These are phyloP conservation scores for Aythya baeri DNA, from an alignment of 2,113 vertebrate species.

Conservation along the genomic window DNA sequence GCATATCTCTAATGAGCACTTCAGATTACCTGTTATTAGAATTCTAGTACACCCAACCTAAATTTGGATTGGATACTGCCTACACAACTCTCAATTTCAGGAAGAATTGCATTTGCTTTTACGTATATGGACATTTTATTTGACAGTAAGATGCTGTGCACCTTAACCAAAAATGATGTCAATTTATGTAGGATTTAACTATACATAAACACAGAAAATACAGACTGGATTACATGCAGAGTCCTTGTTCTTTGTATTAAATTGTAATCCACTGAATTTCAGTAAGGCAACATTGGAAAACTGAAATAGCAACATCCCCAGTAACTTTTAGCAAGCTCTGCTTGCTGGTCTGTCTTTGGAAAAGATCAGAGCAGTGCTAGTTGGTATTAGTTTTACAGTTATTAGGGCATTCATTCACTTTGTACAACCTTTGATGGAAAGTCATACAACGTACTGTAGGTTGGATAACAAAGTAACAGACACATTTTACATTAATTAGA, in stretches of 20 bases:
- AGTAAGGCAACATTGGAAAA: neutral
- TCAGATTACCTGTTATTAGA: constrained; percentile 49
- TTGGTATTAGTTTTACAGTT: constrained; percentile 8
- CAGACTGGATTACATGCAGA: neutral
- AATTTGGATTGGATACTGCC: constrained; percentile 29
- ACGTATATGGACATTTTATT: constrained; percentile 27
- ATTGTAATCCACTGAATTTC: neutral
- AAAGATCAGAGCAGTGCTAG: neutral
- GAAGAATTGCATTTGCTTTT: constrained; percentile 41
- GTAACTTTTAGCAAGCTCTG: neutral
- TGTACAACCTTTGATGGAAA: neutral
- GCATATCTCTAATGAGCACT: constrained; percentile 42
- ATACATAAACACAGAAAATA: neutral
- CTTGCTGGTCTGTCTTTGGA: neutral
- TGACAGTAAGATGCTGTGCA: neutral
- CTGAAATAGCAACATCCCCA: neutral
- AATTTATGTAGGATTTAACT: neutral
- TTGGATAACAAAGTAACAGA: neutral
- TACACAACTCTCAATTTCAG: constrained; percentile 23
- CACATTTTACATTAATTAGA: neutral
- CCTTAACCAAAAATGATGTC: neutral
- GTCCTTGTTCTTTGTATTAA: neutral
- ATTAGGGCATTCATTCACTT: neutral
- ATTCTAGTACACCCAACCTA: constrained; percentile 18
- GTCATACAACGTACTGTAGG: neutral